Base-by-base conservation (phyloP, 2,113 vertebrate species). In the Ailuropoda melanoleuca region DNA sequence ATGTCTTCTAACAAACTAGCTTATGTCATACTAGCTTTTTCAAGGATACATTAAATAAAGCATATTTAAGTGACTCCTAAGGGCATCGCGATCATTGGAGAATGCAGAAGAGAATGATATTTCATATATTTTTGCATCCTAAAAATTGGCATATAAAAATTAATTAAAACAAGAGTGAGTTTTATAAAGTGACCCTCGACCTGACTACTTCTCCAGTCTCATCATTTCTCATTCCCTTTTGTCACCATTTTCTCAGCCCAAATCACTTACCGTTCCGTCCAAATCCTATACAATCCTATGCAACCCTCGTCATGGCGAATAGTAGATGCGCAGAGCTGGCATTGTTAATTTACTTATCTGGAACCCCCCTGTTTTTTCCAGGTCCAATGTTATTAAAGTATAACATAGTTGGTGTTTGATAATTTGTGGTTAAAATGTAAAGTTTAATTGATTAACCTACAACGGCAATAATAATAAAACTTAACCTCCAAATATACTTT, bases 271-370 rank as follows among this genome's bases (percentile, higher is more conserved):
- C n/a, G 8, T 62, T 80, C 85, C 18, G 46, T 29, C 6, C 6
- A 4, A 17, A 39, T 7, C n/a, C 24, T 60, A 0, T 8, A 11
- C 24, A 43, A 5, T 26, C 23, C 5, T 86, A 0, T 24, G 6
- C 26, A 39, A 48, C 12, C 60, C 29, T 86, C 39, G 6, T 18
- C 17, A 24, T 8, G 23, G 9, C 18, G 34, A 1, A 24, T 21
- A 55, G 53, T 48, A 31, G 26, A 13, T 29, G 15, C 15, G 1
- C 21, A 66, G 60, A 92, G 39, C 50, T 80, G 12, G 18, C 14
- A 23, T 26, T 85, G 39, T 23, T 70, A 50, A 72, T 2, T 53
- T 31, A 53, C 26, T 80, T 29, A 8, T 68, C 39, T 50, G 43
- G 19, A 6, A 23, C 31, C 39, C 58, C n/a, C 24, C 23, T 14